Evolutionary conservation across 2,888 invertebrate genomes (phyloP).

Genomic region (Ochropacha duplaris): DNA sequence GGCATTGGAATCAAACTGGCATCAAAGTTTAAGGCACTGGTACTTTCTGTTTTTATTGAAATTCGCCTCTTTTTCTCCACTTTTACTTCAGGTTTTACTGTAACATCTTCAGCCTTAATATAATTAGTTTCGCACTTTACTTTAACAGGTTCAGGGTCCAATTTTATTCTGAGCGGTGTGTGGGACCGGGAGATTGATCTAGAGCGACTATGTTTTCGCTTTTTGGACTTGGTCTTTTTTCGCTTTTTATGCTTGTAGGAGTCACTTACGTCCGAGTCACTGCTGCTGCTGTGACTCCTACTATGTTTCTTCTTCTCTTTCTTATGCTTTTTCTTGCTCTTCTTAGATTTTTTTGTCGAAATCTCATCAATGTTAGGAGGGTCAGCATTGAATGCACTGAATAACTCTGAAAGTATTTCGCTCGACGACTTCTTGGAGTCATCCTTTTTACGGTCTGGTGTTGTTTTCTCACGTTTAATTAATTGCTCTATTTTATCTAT

Average conservation of each 20-base stretch:
- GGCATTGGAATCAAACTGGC: conserved; percentile 68
- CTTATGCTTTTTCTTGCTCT: conserved; percentile 85
- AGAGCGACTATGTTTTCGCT: conserved; percentile 50
- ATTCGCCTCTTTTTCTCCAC: conserved; percentile 29
- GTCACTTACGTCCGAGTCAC: conserved; percentile 67
- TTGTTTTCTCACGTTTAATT: conserved; percentile 73
- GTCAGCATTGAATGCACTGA: conserved; percentile 89
- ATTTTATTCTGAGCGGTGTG: conserved; percentile 54
- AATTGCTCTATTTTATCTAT: conserved; percentile 73
- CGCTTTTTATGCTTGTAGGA: conserved; percentile 82
- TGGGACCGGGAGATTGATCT: conserved; percentile 46
- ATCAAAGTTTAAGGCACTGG: conserved; percentile 31
- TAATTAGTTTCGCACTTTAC: conserved; percentile 35
- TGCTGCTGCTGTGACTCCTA: conserved; percentile 66
- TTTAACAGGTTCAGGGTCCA: conserved; percentile 35
- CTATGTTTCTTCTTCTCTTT: conserved; percentile 81
- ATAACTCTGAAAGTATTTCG: conserved; percentile 92
- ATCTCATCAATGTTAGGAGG: conserved; percentile 83
- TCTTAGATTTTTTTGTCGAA: conserved; percentile 72
- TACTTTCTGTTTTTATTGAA: conserved; percentile 48
- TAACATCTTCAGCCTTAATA: conserved; percentile 36
- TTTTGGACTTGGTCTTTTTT: conserved; percentile 78
- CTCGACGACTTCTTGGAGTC: conserved; percentile 86
- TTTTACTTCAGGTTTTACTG: conserved; percentile 34
- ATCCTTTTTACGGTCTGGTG: conserved; percentile 71